Base-by-base conservation (phyloP, 2,797 vertebrate species). In the Lateolabrax maculatus region DNA sequence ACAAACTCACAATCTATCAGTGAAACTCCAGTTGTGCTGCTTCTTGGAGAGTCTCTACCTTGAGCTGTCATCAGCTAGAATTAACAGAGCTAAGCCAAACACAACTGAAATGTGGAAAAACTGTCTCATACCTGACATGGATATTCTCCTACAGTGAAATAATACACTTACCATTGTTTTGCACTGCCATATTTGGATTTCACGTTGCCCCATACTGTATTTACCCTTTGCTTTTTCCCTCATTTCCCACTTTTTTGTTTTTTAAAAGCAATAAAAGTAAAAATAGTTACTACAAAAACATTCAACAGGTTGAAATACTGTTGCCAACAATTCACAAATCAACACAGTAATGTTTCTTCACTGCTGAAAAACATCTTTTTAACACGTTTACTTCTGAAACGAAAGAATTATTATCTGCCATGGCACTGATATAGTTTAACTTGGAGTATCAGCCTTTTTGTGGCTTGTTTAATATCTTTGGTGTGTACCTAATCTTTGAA, bases 41-140 rank as follows among this genome's bases (percentile, higher is more conserved):
- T 25, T 65, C 80, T 74, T 73, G 63, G 79, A 77, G 66, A 63
- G 52, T 49, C 12, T 44, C 62, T 79, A 53, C 61, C 64, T 76
- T 69, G 44, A 83, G 81, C 75, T 84, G 79, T 85, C 83, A 87
- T 81, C 84, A 75, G 61, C 62, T 63, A 43, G 39, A 86, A 79
- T 80, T 53, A 84, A 82, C 49, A 78, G 60, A 61, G 60, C 60
- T 53, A 57, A 53, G 60, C 56, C 71, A 86, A 85, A 87, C 62
- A 80, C 71, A 77, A 55, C 56, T 74, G 68, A 61, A 75, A 84
- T 57, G 63, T 79, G 82, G 80, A 81, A 84, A 85, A 76, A 75
- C 9, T 2, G 62, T 69, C 49, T 80, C 77, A 73, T 66, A 71
- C 71, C 57, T 79, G 64, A 71, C 71, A 68, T 31, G 49, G 70